Evolutionary conservation across 2,113 vertebrate genomes (phyloP), one percentile per base, ranked within the genome.

Genomic region (Aix galericulata): DNA sequence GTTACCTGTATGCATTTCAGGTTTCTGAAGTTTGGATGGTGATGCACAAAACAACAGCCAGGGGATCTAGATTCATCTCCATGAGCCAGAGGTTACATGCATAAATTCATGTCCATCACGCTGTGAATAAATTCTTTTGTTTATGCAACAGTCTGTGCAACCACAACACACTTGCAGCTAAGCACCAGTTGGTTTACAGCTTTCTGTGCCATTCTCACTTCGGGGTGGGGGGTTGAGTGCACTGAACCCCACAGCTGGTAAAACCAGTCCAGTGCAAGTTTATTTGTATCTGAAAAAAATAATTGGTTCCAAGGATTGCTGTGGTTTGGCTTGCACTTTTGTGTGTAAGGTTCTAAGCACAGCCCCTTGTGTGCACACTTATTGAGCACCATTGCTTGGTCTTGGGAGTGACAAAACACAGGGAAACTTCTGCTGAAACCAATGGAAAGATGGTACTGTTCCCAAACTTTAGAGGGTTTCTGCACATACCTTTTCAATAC

Each of bases 91-190:
- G 93, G 90, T 95, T 96, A 92, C 88, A 86, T 84, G 94, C 93
- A 94, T 95, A 93, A 96, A 96, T 96, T 95, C 92, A 95, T 85
- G 90, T 92, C 93, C 86, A 88, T 93, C 93, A 84, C 1, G 2
- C 92, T 88, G 83, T 93, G 94, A 96, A 95, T 94, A 96, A 95
- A 93, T 94, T 91, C 94, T 96, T 95, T 95, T 95, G 92, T 96
- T 96, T 95, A 92, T 87, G 92, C 94, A 88, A 93, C 92, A 96
- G 62, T 96, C 90, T 96, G 82, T 2, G 6, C 93, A 91, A 94
- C 88, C 93, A 97, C 83, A 96, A 92, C 92, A 95, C 80, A 90
- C 94, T 95, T 96, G 94, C 95, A 96, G 94, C 95, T 96, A 93
- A 96, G 88, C 88, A 95, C 95, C 95, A 95, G 90, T 95, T 91